These are phyloP conservation scores for Carterocephalus palaemon DNA, from an alignment of 2,888 invertebrate genomes.

Conservation along the genomic window DNA sequence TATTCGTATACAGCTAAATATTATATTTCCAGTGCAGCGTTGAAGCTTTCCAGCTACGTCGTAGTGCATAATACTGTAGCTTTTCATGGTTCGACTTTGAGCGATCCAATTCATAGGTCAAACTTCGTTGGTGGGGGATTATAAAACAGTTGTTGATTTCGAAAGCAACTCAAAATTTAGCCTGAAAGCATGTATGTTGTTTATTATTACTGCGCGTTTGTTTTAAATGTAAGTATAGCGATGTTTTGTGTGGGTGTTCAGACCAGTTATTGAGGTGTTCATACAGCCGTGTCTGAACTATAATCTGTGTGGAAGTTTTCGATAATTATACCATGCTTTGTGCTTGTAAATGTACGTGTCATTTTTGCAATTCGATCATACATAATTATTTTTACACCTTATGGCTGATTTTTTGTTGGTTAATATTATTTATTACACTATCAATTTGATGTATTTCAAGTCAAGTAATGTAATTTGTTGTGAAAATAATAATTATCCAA, in stretches of 20 bases:
- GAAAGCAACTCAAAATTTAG: conserved; percentile 56
- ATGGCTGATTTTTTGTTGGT: no score
- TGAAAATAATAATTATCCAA: no score
- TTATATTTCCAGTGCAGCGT: conserved; percentile 4
- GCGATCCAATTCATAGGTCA: conserved; percentile 36
- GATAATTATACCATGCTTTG: conserved; percentile 15
- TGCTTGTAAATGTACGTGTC: no score
- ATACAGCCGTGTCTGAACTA: conserved; percentile 24
- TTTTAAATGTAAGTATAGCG: conserved; percentile 50
- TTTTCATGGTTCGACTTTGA: conserved; percentile 38
- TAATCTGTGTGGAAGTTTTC: conserved; percentile 20
- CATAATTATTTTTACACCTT: no score
- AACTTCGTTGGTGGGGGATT: conserved; percentile 41
- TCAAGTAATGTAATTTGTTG: no score
- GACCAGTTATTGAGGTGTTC: conserved; percentile 40
- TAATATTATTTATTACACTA: no score
- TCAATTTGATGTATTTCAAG: no score
- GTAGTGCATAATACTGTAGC: conserved; percentile 22
- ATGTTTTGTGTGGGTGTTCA: conserved; percentile 45
- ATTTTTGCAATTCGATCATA: no score
- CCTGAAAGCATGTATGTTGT: conserved; percentile 50
- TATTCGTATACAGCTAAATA: not conserved
- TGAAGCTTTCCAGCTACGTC: not conserved
- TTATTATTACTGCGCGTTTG: conserved; percentile 56
- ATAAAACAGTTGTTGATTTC: conserved; percentile 63